phyloP scores from a whole-genome alignment of 2,797 vertebrate genomes.

The Sternotherus odoratus region DNA sequence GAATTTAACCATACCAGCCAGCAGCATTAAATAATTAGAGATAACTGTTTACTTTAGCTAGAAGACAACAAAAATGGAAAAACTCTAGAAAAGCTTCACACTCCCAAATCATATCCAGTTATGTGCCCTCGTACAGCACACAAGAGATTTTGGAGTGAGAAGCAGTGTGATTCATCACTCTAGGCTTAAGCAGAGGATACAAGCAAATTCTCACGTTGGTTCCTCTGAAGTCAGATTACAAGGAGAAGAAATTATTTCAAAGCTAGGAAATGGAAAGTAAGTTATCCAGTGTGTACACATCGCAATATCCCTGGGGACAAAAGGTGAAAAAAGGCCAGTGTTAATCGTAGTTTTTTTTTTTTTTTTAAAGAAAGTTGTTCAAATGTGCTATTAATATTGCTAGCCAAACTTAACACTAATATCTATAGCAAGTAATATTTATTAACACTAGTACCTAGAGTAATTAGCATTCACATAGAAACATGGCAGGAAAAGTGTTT shows the following conservation, averaged over 20 bases:
- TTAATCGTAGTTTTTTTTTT: background rate
- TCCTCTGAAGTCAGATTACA: background rate
- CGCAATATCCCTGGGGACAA: background rate
- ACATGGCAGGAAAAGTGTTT: background rate
- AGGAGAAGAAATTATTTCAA: background rate
- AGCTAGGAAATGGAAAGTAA: background rate
- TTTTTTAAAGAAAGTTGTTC: background rate
- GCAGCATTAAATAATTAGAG: background rate
- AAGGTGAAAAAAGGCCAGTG: background rate
- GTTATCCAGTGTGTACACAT: background rate
- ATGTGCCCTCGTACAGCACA: background rate
- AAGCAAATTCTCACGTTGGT: background rate
- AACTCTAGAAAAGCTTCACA: background rate
- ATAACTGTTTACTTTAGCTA: background rate
- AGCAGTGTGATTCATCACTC: background rate
- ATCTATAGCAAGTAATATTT: background rate
- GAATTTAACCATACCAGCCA: background rate
- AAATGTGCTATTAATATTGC: background rate
- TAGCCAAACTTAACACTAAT: background rate
- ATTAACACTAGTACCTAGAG: background rate
- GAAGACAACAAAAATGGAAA: background rate
- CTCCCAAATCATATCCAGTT: background rate
- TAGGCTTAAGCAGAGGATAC: background rate
- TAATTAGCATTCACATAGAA: background rate
- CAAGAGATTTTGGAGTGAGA: background rate